phyloP scores from a whole-genome alignment of 2,797 vertebrate species.

The Diplodus puntazzo region DNA sequence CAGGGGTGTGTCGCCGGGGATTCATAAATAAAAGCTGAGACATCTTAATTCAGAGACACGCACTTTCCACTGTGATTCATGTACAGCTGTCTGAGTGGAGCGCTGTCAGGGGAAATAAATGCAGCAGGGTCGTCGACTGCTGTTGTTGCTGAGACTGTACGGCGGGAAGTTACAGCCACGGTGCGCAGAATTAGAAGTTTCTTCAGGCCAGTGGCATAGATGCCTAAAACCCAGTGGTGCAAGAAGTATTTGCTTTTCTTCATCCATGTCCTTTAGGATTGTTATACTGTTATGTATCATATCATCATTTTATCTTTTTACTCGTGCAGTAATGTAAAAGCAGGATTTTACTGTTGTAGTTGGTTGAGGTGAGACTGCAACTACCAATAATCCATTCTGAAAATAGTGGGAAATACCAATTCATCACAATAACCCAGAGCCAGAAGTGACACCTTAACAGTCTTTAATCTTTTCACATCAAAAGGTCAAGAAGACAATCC shows the following conservation, averaged over 20 bases:
- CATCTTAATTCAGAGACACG: constrained; percentile 40
- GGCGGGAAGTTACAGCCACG: constrained; percentile 8
- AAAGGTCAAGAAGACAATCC: too few relatives aligned
- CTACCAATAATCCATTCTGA: not conserved
- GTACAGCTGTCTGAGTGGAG: constrained; percentile 8
- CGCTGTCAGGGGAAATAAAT: constrained; percentile 56
- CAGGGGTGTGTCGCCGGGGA: constrained; percentile 9
- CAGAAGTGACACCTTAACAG: too few relatives aligned
- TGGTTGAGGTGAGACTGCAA: not conserved
- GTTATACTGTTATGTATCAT: not conserved
- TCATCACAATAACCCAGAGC: too few relatives aligned
- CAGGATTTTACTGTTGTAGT: not conserved
- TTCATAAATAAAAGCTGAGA: constrained; percentile 56
- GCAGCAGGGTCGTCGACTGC: not conserved
- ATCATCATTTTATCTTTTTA: not conserved
- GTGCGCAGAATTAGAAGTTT: constrained; percentile 1
- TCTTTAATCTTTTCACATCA: too few relatives aligned
- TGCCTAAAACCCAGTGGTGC: not conserved
- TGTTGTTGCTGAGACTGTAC: constrained; percentile 11
- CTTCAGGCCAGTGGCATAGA: not conserved
- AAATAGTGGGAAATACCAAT: too few relatives aligned
- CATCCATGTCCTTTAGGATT: too few relatives aligned
- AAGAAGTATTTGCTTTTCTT: not conserved
- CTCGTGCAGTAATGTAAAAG: not conserved
- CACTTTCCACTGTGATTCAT: constrained; percentile 50